Conservation (phyloP, 2,888 invertebrate species). For the Busseola fusca region DNA sequence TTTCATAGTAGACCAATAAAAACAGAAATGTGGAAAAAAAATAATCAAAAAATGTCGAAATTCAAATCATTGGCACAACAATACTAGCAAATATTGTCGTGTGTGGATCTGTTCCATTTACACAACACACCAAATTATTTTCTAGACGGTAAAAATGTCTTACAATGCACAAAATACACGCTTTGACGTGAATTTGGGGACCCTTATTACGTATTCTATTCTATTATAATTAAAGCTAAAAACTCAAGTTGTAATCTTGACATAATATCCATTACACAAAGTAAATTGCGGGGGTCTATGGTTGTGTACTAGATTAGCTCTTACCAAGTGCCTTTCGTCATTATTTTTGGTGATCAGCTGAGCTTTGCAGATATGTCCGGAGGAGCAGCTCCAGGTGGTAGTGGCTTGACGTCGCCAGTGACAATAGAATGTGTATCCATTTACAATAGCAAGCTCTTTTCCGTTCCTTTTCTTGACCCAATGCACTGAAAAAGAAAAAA, state of each 20-base stretch:
- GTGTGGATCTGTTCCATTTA: too few species aligned
- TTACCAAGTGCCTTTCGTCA: slow-evolving; percentile 13
- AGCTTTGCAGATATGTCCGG: slow-evolving; percentile 62
- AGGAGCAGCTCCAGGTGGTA: slow-evolving; percentile 65
- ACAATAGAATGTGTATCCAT: slow-evolving; percentile 66
- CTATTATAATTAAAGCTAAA: background rate
- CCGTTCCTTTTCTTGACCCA: slow-evolving; percentile 57
- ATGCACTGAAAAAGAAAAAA: slow-evolving; percentile 33
- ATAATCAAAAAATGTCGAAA: too few species aligned
- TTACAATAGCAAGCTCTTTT: slow-evolving; percentile 61
- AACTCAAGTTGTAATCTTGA: background rate
- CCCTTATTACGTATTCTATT: background rate
- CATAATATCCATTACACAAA: slow-evolving; percentile 20
- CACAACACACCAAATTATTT: too few species aligned
- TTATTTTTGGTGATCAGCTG: slow-evolving; percentile 50
- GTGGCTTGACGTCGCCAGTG: slow-evolving; percentile 46
- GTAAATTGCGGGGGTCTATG: slow-evolving; percentile 68
- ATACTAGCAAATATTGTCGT: too few species aligned
- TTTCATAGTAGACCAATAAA: too few species aligned
- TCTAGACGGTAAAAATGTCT: too few species aligned
- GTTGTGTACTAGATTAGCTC: slow-evolving; percentile 79
- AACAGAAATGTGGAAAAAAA: too few species aligned
- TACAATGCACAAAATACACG: background rate
- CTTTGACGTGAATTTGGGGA: background rate
- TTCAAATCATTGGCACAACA: too few species aligned